A percentile compares a stretch with the other conserved stretches of the same genome.
phyloP scores from a whole-genome alignment of 92 coral and sea anemone genomes.

The Phenganax stokvisi region DNA sequence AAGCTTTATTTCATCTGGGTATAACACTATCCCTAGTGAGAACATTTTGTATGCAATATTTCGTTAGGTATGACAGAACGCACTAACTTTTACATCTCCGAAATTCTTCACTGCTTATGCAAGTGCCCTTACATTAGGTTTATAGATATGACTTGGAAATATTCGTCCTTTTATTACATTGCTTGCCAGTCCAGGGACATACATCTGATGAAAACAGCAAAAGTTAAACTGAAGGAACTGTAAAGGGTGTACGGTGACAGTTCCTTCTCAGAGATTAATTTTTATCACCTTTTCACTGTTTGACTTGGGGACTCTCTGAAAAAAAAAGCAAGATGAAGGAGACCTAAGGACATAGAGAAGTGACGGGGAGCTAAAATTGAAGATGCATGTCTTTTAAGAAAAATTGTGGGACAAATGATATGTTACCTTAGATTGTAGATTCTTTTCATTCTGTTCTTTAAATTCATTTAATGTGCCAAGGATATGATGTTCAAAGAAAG shows the following conservation, averaged over 20 bases:
- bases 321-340: neutral
- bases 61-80: too few species aligned
- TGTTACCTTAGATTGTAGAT: slow-evolving; percentile 13
- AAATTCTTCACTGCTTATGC: too few species aligned
- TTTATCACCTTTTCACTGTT: slow-evolving; percentile 32
- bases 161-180: slow-evolving; percentile 23
- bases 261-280: neutral
- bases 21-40: too few species aligned
- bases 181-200: slow-evolving; percentile 1
- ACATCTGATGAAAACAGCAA: neutral
- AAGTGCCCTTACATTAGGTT: slow-evolving; percentile 64
- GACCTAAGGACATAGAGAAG: neutral
- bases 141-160: slow-evolving; percentile 64
- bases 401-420: neutral
- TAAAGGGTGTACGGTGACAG: neutral
- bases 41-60: too few species aligned
- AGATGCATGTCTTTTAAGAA: neutral
- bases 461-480: slow-evolving; percentile 36
- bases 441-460: slow-evolving; percentile 36
- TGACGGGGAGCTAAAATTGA: neutral
- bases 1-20: too few species aligned
- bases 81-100: too few species aligned
- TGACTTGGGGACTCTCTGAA: slow-evolving; percentile 31
- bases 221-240: neutral
- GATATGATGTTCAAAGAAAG: slow-evolving; percentile 37